Conservation (phyloP, 2,888 invertebrate species). For the Drosophila subquinaria region DNA sequence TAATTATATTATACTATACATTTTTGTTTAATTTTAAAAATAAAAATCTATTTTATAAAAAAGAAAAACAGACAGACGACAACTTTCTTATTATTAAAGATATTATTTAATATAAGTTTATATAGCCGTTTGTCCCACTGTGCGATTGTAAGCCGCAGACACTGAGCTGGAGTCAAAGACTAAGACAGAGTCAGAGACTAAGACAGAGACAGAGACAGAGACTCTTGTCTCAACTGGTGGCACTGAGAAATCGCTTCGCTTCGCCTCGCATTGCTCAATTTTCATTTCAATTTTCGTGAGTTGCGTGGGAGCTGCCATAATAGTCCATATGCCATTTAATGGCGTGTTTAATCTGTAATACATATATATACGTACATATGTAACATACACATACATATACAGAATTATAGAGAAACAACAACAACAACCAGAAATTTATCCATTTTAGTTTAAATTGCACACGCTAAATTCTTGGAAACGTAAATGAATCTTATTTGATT, state of each 20-base stretch:
- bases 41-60: too few relatives aligned
- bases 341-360: constrained; percentile 72
- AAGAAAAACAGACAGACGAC: too few relatives aligned
- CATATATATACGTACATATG: constrained; percentile 26
- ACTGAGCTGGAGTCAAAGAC: constrained; percentile 1
- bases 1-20: too few relatives aligned
- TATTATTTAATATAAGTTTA: not conserved
- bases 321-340: constrained; percentile 72
- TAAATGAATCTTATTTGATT: constrained; percentile 57
- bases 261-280: constrained; percentile 40
- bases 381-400: constrained; percentile 23
- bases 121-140: not conserved
- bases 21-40: too few relatives aligned
- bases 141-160: constrained; percentile 11
- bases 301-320: constrained; percentile 74
- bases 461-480: constrained; percentile 56
- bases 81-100: too few relatives aligned
- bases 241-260: constrained; percentile 65
- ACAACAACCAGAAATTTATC: constrained; percentile 30
- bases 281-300: constrained; percentile 61
- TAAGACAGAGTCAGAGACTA: too few relatives aligned
- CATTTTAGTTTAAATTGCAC: constrained; percentile 66
- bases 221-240: constrained; percentile 39
- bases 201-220: constrained; percentile 19
- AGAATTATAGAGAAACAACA: constrained; percentile 9